Evolutionary conservation across 1,140 invertebrate genomes (phyloP), one percentile per base, ranked within the genome.

Genomic region (Pogonus chalceus): DNA sequence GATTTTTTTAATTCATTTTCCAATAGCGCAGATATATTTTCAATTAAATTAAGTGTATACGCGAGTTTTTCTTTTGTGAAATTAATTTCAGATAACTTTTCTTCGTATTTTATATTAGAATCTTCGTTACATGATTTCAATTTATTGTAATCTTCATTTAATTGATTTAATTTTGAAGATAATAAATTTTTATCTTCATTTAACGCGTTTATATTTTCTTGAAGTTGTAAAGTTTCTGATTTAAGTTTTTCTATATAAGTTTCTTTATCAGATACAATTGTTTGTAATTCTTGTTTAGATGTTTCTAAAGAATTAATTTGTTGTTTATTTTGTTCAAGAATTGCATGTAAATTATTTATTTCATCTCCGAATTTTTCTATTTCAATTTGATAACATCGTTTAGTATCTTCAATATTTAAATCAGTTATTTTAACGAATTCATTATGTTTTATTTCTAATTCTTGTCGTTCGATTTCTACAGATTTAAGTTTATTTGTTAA

Each of bases 121-220:
- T 43, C 37, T 18, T 4, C 18, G 9, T 3, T 18, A 12, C 35
- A 55, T 23, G 26, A 51, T 39, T 46, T 53, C 20, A 46, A 52
- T 10, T 22, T 48, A 14, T 53, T 23, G 20, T 53, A 46, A 51
- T 59, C 16, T 22, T 51, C 23, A 20, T 12, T 46, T 43, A 56
- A 22, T 16, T 56, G 52, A 24, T 37, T 26, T 3, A 56, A 52
- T 24, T 56, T 52, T 16, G 53, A 49, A 20, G 39, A 37, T 22
- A 52, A 16, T 22, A 43, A 23, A 51, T 54, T 39, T 20, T 56
- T 54, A 35, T 59, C 48, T 47, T 56, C 55, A 14, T 48, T 49
- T 14, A 59, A 49, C 47, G 18, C 4, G 3, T 43, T 18, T 43
- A 43, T 12, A 43, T 59, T 53, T 3, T 49, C 35, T 52, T 59